Base-by-base conservation (phyloP, 2,113 vertebrate species). In the Melierax canorus region DNA sequence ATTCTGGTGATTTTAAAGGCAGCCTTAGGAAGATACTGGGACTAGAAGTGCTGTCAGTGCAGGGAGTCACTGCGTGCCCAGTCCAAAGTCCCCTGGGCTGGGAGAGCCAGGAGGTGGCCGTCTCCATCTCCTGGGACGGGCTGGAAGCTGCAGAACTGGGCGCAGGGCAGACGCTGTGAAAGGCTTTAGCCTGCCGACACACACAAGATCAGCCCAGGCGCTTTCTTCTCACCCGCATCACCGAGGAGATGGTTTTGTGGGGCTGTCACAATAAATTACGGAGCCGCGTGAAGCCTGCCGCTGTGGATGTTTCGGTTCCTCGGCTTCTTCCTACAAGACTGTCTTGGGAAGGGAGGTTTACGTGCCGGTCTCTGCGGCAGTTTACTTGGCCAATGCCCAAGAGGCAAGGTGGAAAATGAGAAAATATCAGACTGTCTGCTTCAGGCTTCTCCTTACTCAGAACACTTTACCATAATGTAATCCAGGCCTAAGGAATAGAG, bases 361-460 rank as follows among this genome's bases (percentile, higher is more conserved):
- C 62, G 41, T 68, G 63, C 41, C 0, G 0, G 17, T 82, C 32
- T 67, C 75, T 0, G 0, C 4, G 2, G 41, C 64, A 82, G 60
- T 59, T 85, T 78, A 29, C 43, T 85, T 78, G 69, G 38, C 46
- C n/a, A 71, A 6, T 63, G 41, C 56, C 77, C 77, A 74, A 45
- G 81, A 50, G 24, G 24, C 41, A 91, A 86, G 32, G 36, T n/a
- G 92, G 68, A 84, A 86, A 87, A 87, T 67, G 63, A 77, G 80
- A 84, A 69, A 62, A 48, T 84, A 69, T 30, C 59, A 66, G 46
- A 38, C 38, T 53, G 20, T 14, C 38, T 75, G 51, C 24, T 84
- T 93, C 90, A 38, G 0, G 1, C 27, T 62, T 45, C 30, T 71
- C 22, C 62, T 75, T 81, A n/a, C 50, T 66, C 34, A 67, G n/a